phyloP scores from a whole-genome alignment of 64 coral and sea anemone species.

The Catalaphyllia jardinei region DNA sequence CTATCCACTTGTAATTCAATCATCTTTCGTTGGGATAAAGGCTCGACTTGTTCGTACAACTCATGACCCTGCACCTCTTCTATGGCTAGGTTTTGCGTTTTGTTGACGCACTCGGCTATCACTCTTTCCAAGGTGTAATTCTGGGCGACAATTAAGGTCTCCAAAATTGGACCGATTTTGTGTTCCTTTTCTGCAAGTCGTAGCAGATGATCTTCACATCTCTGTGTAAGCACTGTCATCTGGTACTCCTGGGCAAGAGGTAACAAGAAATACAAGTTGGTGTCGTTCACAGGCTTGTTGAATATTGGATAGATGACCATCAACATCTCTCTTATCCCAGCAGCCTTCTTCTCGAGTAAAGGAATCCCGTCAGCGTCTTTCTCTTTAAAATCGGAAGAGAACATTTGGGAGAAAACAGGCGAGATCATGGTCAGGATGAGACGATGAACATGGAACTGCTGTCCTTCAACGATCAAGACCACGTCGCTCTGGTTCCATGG shows the following conservation, averaged over 20 bases:
- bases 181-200: neutral
- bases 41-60: neutral
- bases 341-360: neutral
- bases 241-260: neutral
- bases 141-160: neutral
- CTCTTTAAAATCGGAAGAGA: slow-evolving; percentile 15
- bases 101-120: neutral
- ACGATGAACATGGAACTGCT: slow-evolving; percentile 16
- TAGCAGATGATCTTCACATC: slow-evolving; percentile 15
- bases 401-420: slow-evolving; percentile 21
- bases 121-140: neutral
- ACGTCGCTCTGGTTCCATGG: slow-evolving; percentile 27
- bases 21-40: neutral
- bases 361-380: neutral
- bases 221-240: slow-evolving; percentile 9
- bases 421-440: neutral
- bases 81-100: neutral
- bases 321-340: slow-evolving; percentile 19
- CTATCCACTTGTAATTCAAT: neutral
- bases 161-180: neutral
- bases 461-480: slow-evolving; percentile 10
- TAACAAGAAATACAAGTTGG: neutral
- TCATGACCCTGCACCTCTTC: neutral
- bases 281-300: neutral
- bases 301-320: slow-evolving; percentile 1